Base-by-base conservation (phyloP, 2,113 vertebrate genomes). In the Corythornis madagascariensis region DNA sequence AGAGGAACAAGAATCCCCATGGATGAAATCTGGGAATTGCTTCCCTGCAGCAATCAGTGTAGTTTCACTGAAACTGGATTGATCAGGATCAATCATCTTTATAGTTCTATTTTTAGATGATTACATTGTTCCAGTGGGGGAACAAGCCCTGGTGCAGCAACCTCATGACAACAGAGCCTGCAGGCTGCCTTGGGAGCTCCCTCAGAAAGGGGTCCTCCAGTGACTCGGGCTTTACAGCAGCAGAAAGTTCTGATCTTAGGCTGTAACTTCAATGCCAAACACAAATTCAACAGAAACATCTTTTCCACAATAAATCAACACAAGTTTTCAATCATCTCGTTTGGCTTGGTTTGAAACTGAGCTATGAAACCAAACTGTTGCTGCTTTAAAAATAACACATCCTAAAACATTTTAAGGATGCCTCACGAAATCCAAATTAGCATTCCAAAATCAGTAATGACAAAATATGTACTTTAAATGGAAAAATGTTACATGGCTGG, bases 381-480 rank as follows among this genome's bases (percentile, higher is more conserved):
- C 86, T 53, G 35, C 64, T 94, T 85, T 73, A 91, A 95, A 94
- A 96, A 93, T 71, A 94, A 65, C 75, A 50, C 17, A 33, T 67
- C 86, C 79, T 56, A 45, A 85, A 92, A 45, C n/a, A 55, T 50
- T 43, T 60, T 69, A 83, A 92, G 90, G 77, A 90, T 22, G 40
- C 60, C 26, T 4, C 78, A 59, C 45, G 42, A 80, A 71, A 91
- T 45, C 35, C 77, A 81, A 96, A 89, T 57, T 71, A 91, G 52
- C 56, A 53, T 57, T 83, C 71, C 83, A 88, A 89, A 96, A 91
- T 9, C 2, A 1, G 85, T 50, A 76, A 94, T 75, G 91, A 82
- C 69, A 92, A 95, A 92, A 67, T 42, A 89, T 2, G n/a, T 83
- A 75, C 85, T 91, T 92, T 65, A 94, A 93, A 78, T 50, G 53